Base-by-base conservation (phyloP, 2,888 invertebrate genomes). In the Doris montereyensis region DNA sequence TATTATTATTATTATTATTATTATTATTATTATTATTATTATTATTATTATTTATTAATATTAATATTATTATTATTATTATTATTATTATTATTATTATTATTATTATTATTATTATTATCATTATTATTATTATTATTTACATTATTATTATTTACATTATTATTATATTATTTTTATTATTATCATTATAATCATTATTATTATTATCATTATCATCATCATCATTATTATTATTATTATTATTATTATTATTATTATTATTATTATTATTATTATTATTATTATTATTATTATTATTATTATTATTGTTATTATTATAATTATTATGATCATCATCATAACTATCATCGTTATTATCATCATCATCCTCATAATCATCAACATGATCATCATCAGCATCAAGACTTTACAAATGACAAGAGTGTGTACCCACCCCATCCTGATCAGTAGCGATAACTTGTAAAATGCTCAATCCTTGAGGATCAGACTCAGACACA, bases 391-490 rank as follows among this genome's bases (percentile, higher is more conserved):
- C n/a, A n/a, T n/a, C n/a, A n/a, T n/a, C n/a, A n/a, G n/a, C n/a
- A n/a, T n/a, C n/a, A n/a, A n/a, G n/a, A n/a, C n/a, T n/a, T n/a
- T n/a, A n/a, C n/a, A n/a, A n/a, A n/a, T n/a, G n/a, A n/a, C n/a
- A n/a, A n/a, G n/a, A n/a, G n/a, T 41, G 5, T 41, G 17, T 17
- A 78, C 84, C 74, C 77, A 84, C 87, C 26, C 82, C 81, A 80
- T 88, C 87, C 1, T 62, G 68, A 80, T 88, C 87, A 0, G 77
- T 81, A 30, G 87, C 87, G 2, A 75, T 77, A 10, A 97, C 93
- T 24, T 92, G 91, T 34, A 97, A 94, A 0, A 96, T 95, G 41
- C 93, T 92, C 26, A 94, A 94, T 0, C 89, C 88, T 17, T 86
- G 83, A 0, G 76, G 76, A 21, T 81, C 83, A 10, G 81, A 85